Conservation (phyloP, 2,113 vertebrate genomes). For the Carassius auratus region DNA sequence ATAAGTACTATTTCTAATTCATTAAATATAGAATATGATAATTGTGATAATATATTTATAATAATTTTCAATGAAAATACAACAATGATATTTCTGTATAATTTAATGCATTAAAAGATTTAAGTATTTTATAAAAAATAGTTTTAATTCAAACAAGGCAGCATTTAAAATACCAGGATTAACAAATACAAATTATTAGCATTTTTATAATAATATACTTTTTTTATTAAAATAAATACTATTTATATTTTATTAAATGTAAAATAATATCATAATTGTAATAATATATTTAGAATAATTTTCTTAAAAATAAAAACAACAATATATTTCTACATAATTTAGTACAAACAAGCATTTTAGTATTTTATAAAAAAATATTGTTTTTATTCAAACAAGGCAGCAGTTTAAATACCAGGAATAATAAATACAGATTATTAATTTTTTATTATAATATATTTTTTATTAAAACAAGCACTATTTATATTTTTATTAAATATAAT, state of each 20-base stretch:
- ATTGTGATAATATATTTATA: too few relatives aligned
- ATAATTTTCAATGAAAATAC: too few relatives aligned
- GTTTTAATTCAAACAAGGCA: background rate
- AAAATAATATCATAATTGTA: too few relatives aligned
- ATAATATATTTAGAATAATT: too few relatives aligned
- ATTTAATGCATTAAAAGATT: background rate
- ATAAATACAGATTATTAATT: background rate
- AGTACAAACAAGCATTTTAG: background rate
- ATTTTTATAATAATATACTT: background rate
- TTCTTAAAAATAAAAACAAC: too few relatives aligned
- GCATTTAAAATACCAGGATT: background rate
- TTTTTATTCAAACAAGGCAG: background rate
- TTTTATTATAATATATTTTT: too few relatives aligned
- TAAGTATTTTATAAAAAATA: background rate
- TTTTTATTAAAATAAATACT: background rate
- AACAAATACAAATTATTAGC: background rate
- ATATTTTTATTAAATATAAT: background rate
- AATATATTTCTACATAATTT: too few relatives aligned
- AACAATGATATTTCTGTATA: too few relatives aligned
- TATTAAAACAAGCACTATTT: background rate
- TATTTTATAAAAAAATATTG: background rate
- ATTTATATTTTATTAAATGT: background rate
- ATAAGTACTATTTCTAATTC: background rate
- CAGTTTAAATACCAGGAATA: background rate
- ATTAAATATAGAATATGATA: background rate